Evolutionary conservation across 1,140 invertebrate genomes (phyloP).

Genomic region (Saccostrea glomerata): DNA sequence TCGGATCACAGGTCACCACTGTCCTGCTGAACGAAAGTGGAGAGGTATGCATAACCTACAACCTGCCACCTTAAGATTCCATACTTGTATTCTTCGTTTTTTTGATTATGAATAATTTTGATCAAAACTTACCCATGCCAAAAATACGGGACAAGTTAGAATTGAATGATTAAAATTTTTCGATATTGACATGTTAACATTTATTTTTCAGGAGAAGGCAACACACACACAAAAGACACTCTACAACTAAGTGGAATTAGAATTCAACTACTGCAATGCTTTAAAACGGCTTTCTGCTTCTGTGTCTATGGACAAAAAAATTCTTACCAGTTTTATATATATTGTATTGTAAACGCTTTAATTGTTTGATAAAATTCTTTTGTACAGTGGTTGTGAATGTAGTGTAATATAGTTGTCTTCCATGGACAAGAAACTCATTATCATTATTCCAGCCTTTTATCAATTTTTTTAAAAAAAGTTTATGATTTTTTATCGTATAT

Average conservation of each 20-base stretch:
- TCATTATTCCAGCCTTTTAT: constrained; percentile 13
- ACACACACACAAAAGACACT: constrained; percentile 73
- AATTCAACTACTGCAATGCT: constrained; percentile 37
- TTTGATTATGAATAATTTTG: too few relatives aligned
- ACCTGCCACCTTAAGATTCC: too few relatives aligned
- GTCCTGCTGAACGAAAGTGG: constrained; percentile 69
- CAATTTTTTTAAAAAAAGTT: background rate
- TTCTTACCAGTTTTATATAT: background rate
- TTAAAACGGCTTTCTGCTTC: constrained; percentile 4
- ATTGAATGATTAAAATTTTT: background rate
- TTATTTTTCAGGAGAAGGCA: constrained; percentile 72
- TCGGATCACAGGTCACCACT: constrained; percentile 70
- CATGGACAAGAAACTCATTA: constrained; percentile 14
- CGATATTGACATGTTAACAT: background rate
- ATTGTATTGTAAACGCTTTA: background rate
- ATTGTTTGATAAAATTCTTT: constrained; percentile 20
- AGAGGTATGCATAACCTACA: constrained; percentile 61
- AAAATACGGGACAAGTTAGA: too few relatives aligned
- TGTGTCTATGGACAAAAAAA: background rate
- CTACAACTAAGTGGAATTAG: constrained; percentile 64
- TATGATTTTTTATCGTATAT: background rate
- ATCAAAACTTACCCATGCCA: too few relatives aligned
- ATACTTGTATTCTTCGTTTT: too few relatives aligned
- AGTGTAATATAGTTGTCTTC: constrained; percentile 27
- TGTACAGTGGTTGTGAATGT: constrained; percentile 20